Evolutionary conservation across 2,888 invertebrate species (phyloP).

Genomic region (Deilephila porcellus): DNA sequence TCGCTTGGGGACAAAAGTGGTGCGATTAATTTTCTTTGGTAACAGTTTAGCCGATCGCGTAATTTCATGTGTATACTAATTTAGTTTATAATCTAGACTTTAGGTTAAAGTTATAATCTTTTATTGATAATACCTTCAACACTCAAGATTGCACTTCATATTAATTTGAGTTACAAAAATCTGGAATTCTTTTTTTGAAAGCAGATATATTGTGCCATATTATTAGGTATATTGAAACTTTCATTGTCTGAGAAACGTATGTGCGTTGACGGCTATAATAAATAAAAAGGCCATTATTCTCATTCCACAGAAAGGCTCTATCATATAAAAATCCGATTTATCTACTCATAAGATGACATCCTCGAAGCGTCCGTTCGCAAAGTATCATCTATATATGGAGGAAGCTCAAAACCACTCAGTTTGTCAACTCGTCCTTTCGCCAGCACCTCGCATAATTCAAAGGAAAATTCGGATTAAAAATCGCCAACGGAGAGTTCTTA

Average conservation of each 20-base stretch:
- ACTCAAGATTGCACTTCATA: no score
- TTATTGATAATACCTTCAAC: no score
- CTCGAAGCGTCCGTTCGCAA: neutral
- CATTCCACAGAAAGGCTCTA: no score
- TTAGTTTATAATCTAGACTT: neutral
- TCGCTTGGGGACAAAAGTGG: slow-evolving; percentile 23
- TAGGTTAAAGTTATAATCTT: neutral
- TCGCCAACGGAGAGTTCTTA: slow-evolving; percentile 56
- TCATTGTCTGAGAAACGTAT: no score
- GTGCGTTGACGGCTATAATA: no score
- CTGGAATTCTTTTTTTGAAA: no score
- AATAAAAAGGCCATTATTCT: no score
- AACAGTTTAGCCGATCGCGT: slow-evolving; percentile 16
- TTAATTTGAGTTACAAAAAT: no score
- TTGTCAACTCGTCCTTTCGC: slow-evolving; percentile 35
- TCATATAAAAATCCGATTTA: neutral
- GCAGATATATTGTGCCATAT: no score
- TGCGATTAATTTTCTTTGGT: slow-evolving; percentile 2
- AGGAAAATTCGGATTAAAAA: slow-evolving; percentile 67
- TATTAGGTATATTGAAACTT: no score
- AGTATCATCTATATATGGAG: neutral
- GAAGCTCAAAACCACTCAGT: slow-evolving; percentile 28
- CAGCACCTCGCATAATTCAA: slow-evolving; percentile 64
- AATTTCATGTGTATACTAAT: neutral
- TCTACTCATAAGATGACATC: neutral